Base-by-base conservation (phyloP, 2,113 vertebrate species). In the Pelodiscus sinensis region DNA sequence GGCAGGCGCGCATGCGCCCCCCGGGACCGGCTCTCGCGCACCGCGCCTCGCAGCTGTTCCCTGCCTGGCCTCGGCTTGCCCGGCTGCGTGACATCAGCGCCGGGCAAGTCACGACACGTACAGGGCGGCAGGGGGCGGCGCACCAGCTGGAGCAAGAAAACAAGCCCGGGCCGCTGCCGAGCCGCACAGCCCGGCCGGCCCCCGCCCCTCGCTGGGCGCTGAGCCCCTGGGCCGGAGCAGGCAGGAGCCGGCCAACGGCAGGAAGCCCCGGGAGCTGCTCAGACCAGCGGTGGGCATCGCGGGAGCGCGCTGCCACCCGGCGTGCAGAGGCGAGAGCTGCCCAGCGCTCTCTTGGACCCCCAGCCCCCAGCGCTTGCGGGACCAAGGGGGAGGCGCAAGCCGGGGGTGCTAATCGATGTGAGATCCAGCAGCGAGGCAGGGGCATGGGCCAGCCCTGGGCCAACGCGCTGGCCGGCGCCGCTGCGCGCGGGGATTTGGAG, bases 401-500 rank as follows among this genome's bases (percentile, higher is more conserved):
- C 62, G 7, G 50, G 16, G 19, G 24, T 9, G 50, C 8, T 4
- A 54, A 12, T 27, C 14, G 27, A 25, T 0, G n/a, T 22, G 54
- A 12, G 68, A 13, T 11, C 38, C 11, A 13, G 8, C 27, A 24
- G 58, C 75, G 2, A 16, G 38, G 75, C 10, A 22, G 57, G n/a
- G 84, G 85, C 87, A 95, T 93, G 91, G 89, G 38, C 21, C 73
- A 81, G 90, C 44, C 82, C 5, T 75, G 71, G 9, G 38, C 77
- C 87, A 5, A 98, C 79, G 86, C 96, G 1, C 95, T 99, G 93
- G 95, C 98, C 27, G 95, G 78, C 15, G 98, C 98, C 16, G 98
- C 98, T 1, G 98, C 99, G 31, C 96, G 78, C 11, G 99, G 99
- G 0, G 93, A 98, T 86, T 81, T 96, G 44, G 96, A 79, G 9